Evolutionary conservation across 2,113 vertebrate genomes (phyloP).

Genomic region (Actenoides hombroni): DNA sequence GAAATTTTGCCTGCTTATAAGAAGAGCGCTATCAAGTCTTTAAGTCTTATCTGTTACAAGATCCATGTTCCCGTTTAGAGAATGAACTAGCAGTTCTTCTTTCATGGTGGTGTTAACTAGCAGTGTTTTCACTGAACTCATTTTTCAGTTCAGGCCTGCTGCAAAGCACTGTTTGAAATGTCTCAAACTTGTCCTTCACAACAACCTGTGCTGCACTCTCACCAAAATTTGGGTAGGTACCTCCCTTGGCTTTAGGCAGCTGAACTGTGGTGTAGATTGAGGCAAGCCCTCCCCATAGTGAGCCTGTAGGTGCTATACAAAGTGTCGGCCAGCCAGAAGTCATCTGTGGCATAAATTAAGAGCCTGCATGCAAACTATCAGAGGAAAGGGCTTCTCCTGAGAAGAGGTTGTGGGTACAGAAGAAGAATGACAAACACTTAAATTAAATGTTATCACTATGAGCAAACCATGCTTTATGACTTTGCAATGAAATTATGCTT

Average conservation of each 20-base stretch:
- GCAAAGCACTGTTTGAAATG: neutral
- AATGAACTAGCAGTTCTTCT: neutral
- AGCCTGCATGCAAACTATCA: neutral
- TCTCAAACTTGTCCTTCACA: neutral
- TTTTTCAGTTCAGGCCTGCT: neutral
- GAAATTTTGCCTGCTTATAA: neutral
- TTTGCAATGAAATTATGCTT: neutral
- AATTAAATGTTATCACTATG: neutral
- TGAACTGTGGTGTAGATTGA: neutral
- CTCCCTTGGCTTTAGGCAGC: neutral
- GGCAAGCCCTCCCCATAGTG: neutral
- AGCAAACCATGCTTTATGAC: neutral
- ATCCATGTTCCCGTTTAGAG: neutral
- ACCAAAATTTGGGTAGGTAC: neutral
- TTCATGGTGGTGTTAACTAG: neutral
- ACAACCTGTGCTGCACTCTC: neutral
- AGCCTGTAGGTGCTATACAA: neutral
- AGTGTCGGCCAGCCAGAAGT: neutral
- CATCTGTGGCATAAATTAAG: neutral
- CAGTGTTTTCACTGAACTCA: neutral
- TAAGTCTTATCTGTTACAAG: neutral
- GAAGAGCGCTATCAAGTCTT: neutral
- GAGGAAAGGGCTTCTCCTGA: neutral
- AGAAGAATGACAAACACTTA: neutral
- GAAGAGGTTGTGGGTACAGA: neutral